phyloP scores from a whole-genome alignment of 1,140 invertebrate genomes.

The Diorhabda carinulata region DNA sequence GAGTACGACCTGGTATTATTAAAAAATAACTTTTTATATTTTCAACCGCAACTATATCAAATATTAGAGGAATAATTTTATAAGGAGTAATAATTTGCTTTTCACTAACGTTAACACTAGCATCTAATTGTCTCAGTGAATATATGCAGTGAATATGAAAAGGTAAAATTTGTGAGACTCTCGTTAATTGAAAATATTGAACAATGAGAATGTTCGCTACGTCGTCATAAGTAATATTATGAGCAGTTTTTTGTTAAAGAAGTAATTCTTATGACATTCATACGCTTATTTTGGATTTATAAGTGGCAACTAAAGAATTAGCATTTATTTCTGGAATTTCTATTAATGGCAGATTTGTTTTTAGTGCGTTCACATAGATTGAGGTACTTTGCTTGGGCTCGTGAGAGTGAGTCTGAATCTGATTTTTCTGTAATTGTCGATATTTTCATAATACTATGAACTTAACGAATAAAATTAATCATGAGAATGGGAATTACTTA shows the following conservation, averaged over 20 bases:
- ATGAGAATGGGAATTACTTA: neutral
- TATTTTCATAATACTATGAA: neutral
- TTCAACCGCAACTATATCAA: too few relatives aligned
- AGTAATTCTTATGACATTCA: slow-evolving; percentile 14
- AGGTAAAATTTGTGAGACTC: neutral
- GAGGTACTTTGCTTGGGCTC: neutral
- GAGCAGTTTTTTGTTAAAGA: slow-evolving; percentile 18
- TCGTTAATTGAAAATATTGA: slow-evolving; percentile 12
- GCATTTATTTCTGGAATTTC: too few relatives aligned
- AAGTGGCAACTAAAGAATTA: slow-evolving; percentile 18
- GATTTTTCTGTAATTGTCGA: neutral
- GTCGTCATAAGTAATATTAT: slow-evolving; percentile 13
- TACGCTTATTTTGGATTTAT: slow-evolving; percentile 16
- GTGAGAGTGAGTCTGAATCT: neutral
- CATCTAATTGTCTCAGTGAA: neutral
- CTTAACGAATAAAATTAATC: neutral
- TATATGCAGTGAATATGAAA: slow-evolving; percentile 5
- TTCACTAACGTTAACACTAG: neutral
- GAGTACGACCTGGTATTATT: neutral
- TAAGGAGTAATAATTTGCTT: neutral
- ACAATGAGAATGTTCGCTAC: neutral
- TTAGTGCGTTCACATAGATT: too few relatives aligned
- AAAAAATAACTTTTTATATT: neutral
- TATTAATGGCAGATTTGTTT: too few relatives aligned
- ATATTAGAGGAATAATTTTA: neutral